Base-by-base conservation (phyloP, 2,888 invertebrate genomes). In the Synergus laeviventris region DNA sequence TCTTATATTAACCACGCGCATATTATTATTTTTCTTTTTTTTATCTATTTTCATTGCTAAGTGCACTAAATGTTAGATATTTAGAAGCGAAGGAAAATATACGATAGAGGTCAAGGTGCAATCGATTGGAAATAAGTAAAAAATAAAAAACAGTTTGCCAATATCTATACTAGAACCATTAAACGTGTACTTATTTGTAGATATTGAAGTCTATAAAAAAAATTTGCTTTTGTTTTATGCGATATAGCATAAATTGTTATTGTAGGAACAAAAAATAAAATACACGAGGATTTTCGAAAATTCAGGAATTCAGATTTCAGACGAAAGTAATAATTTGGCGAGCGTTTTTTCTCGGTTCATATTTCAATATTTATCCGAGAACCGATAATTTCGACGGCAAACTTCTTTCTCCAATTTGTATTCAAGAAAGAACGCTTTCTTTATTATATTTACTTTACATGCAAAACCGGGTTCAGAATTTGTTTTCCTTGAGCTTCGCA, bases 361-460 rank as follows among this genome's bases (percentile, higher is more conserved):
- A 8, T 49, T 45, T 49, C 24, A 49, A 31, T 70, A 45, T 70
- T 70, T 70, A 70, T 49, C 1, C 11, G 24, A 49, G n/a, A 70
- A 49, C n/a, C 70, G 31, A 49, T 70, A 36, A 49, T 70, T 70
- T 70, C n/a, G 70, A 49, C 36, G 9, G 16, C 31, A 66, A 66
- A 49, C 39, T 39, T 9, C 62, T 66, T 9, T 66, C 8, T n/a
- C 62, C 11, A 11, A 31, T 49, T 8, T 31, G 31, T 31, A 31
- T 31, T 31, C 31, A 5, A 31, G 31, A n/a, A 31, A 24, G 12
- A 24, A 31, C n/a, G 9, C 16, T 66, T 70, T 24, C 16, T 36
- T 70, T 45, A 54, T 70, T 49, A 49, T 54, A 49, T 54, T 70
- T 70, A n/a, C 21, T 64, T 24, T 42, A 14, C 42, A 18, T 64